Percentiles rank a stretch among this genome's conserved stretches.
phyloP scores from a whole-genome alignment of 2,113 vertebrate genomes.

The Siphamia tubifer region DNA sequence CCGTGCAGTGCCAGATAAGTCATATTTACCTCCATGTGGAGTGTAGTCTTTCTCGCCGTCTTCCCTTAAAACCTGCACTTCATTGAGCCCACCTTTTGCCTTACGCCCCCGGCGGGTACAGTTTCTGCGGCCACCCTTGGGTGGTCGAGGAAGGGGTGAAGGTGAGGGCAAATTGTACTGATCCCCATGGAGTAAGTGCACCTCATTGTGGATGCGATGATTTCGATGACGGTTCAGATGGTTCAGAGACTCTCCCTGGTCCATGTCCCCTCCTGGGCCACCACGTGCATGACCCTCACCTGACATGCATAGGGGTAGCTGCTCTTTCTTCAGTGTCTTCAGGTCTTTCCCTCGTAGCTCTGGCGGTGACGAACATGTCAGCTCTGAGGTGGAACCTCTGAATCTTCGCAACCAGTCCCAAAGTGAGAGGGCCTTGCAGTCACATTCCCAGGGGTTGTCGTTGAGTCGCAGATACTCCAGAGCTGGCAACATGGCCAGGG shows the following conservation, averaged over 20 bases:
- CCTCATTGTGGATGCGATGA: slow-evolving; percentile 73
- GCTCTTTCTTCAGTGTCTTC: slow-evolving; percentile 86
- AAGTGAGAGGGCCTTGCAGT: slow-evolving; percentile 89
- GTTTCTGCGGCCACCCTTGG: slow-evolving; percentile 82
- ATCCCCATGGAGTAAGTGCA: slow-evolving; percentile 76
- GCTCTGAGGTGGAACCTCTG: slow-evolving; percentile 89
- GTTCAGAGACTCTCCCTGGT: slow-evolving; percentile 82
- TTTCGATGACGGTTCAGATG: slow-evolving; percentile 74
- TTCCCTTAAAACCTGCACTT: slow-evolving; percentile 74
- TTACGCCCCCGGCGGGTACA: slow-evolving; percentile 85
- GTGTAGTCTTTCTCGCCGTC: slow-evolving; percentile 75
- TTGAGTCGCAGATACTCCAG: slow-evolving; percentile 97
- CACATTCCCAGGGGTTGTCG: slow-evolving; percentile 94
- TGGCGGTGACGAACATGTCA: slow-evolving; percentile 83
- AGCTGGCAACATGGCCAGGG: slow-evolving; percentile 86
- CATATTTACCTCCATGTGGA: slow-evolving; percentile 69
- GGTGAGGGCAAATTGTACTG: slow-evolving; percentile 72
- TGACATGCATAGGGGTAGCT: slow-evolving; percentile 83
- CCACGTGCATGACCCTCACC: slow-evolving; percentile 76
- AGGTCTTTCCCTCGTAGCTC: slow-evolving; percentile 84
- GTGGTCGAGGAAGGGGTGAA: slow-evolving; percentile 68
- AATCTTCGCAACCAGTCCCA: slow-evolving; percentile 96
- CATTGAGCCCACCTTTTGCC: slow-evolving; percentile 80
- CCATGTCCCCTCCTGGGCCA: slow-evolving; percentile 76
- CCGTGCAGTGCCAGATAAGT: slow-evolving; percentile 68